phyloP scores from a whole-genome alignment of 2,888 invertebrate genomes.

The Ornithoptera priamus region DNA sequence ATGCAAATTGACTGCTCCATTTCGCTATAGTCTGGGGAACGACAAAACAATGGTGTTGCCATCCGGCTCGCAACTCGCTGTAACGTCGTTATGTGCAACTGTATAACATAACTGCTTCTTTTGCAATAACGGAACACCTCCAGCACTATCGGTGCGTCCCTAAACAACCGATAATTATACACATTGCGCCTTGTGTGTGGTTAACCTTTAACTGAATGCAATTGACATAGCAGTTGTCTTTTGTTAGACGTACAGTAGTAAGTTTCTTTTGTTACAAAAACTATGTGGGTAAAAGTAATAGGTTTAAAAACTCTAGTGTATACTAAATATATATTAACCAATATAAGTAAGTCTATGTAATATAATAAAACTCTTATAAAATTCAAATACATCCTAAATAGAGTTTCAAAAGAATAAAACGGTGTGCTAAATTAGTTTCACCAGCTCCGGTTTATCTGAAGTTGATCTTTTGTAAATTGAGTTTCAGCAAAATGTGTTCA shows the following conservation, averaged over 20 bases:
- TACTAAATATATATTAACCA: too few relatives aligned
- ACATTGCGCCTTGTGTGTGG: conserved; percentile 17
- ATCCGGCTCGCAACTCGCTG: conserved; percentile 42
- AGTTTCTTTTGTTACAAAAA: neutral
- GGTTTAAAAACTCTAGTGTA: too few relatives aligned
- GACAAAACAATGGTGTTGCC: conserved; percentile 42
- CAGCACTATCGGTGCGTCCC: conserved; percentile 31
- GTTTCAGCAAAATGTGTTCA: neutral
- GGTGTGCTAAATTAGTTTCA: too few relatives aligned
- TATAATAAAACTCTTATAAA: too few relatives aligned
- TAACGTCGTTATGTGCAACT: conserved; percentile 38
- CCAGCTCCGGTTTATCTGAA: too few relatives aligned
- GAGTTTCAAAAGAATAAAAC: too few relatives aligned
- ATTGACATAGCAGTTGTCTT: conserved; percentile 18
- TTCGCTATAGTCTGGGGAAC: conserved; percentile 31
- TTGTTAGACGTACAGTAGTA: conserved; percentile 7
- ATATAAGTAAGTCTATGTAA: too few relatives aligned
- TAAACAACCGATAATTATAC: conserved; percentile 30
- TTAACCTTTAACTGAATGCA: conserved; percentile 26
- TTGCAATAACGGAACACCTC: conserved; percentile 45
- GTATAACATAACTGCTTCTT: conserved; percentile 40
- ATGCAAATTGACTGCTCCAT: conserved; percentile 33
- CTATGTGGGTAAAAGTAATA: too few relatives aligned
- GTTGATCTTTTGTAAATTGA: too few relatives aligned
- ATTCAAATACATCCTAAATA: too few relatives aligned